Base-by-base conservation (phyloP, 2,113 vertebrate species). In the Pionites leucogaster region DNA sequence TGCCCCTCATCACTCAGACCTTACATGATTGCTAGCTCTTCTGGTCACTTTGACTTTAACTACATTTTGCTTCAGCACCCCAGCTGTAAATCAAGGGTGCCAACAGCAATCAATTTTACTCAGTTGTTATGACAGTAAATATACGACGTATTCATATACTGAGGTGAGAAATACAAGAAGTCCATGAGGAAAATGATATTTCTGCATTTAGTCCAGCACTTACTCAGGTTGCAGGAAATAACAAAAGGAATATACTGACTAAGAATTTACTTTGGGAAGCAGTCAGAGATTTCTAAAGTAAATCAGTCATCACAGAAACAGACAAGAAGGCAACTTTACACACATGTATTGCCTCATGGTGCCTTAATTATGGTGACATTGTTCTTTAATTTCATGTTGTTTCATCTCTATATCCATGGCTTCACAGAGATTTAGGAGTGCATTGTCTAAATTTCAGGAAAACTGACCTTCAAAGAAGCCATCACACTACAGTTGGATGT, bases 141-240 rank as follows among this genome's bases (percentile, higher is more conserved):
- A 28, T 33, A 60, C 7, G 20, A 79, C 9, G 9, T 24, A 44
- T 90, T 65, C 39, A 83, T 69, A 77, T 41, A 65, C 18, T 25
- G 44, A 39, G 5, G n/a, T 35, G 11, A 86, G 31, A 11, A 88
- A 86, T 13, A 13, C 44, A 69, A 85, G 46, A 90, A 88, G 19
- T n/a, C 44, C 17, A 27, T 0, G 0, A 80, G 24, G 37, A 90
- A 87, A 80, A 69, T 2, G 1, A 6, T 13, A 57, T 39, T 72
- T 81, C 39, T 64, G 12, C 17, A 29, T 65, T 80, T 82, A 76
- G 44, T 27, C 14, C 44, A 82, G 20, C 13, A 59, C 19, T 35
- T 79, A 47, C 3, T 2, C 22, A 42, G 29, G 8, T 5, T 65
- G 14, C 49, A 79, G 29, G 15, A 86, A 88, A 46, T 10, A 62